Evolutionary conservation across 2,113 vertebrate genomes (phyloP).

Genomic region (Corynorhinus townsendii): DNA sequence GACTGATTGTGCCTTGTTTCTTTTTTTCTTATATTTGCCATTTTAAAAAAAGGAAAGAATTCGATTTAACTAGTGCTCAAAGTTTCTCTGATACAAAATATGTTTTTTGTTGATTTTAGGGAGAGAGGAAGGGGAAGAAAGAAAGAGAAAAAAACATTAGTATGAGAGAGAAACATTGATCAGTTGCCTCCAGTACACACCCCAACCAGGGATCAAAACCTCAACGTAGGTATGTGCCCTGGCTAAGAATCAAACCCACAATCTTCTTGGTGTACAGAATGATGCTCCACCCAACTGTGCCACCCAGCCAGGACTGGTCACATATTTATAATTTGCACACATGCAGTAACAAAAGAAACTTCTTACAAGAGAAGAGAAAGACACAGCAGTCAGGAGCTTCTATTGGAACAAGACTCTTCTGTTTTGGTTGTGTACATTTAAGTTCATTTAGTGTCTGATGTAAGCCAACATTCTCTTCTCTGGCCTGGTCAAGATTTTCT

Average conservation of each 20-base stretch:
- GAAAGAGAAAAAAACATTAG: too few relatives aligned
- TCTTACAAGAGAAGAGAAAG: conserved; percentile 59
- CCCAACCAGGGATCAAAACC: background rate
- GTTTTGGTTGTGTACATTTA: conserved; percentile 87
- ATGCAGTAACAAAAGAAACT: conserved; percentile 55
- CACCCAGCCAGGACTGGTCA: conserved; percentile 30
- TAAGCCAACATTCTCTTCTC: conserved; percentile 90
- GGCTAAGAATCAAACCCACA: background rate
- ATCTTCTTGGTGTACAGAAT: background rate
- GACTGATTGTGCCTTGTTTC: background rate
- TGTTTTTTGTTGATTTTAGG: background rate
- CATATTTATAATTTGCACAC: conserved; percentile 50
- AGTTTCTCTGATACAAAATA: conserved; percentile 71
- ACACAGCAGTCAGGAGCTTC: background rate
- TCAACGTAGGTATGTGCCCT: background rate
- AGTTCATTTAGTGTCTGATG: conserved; percentile 93
- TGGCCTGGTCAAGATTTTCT: conserved; percentile 88
- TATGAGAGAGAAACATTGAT: background rate
- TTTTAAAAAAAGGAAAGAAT: background rate
- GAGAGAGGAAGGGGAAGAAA: background rate
- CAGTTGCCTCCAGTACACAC: background rate
- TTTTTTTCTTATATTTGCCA: background rate
- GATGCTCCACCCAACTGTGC: background rate
- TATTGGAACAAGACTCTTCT: background rate
- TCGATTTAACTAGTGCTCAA: conserved; percentile 60